Evolutionary conservation across 2,113 vertebrate species (phyloP).

Genomic region (Trinectes maculatus): DNA sequence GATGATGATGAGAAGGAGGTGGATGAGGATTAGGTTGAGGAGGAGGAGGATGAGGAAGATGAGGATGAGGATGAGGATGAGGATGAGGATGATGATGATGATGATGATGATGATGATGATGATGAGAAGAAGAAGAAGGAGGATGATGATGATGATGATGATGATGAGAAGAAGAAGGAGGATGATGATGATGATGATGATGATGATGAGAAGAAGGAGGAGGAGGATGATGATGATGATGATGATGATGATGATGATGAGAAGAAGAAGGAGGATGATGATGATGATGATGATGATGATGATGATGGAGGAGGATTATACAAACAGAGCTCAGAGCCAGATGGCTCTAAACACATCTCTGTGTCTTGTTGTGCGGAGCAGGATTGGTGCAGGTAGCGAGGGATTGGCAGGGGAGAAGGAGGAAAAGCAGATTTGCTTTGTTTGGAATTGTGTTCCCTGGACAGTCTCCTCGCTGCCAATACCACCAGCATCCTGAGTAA

Average conservation of each 20-base stretch:
- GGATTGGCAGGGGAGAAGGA: conserved; percentile 49
- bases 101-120: too few relatives aligned
- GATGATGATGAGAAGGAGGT: too few relatives aligned
- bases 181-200: too few relatives aligned
- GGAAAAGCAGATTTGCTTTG: conserved; percentile 61
- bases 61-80: too few relatives aligned
- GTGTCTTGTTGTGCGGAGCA: conserved; percentile 46
- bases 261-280: background rate
- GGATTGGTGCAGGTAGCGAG: conserved; percentile 37
- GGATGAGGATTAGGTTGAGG: too few relatives aligned
- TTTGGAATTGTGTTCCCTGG: conserved; percentile 66
- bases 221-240: background rate
- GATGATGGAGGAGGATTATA: conserved; percentile 25
- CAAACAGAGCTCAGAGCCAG: conserved; percentile 49
- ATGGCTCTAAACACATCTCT: conserved; percentile 65
- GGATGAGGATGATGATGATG: too few relatives aligned
- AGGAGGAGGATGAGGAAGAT: too few relatives aligned
- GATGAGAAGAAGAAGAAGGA: too few relatives aligned
- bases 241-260: too few relatives aligned
- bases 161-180: too few relatives aligned
- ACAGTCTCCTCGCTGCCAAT: conserved; percentile 58
- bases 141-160: too few relatives aligned
- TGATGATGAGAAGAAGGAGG: too few relatives aligned
- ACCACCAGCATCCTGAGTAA: conserved; percentile 54
- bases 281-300: conserved; percentile 8